Base-by-base conservation (phyloP, 92 coral and sea anemone genomes). In the Pocillopora grandis region DNA sequence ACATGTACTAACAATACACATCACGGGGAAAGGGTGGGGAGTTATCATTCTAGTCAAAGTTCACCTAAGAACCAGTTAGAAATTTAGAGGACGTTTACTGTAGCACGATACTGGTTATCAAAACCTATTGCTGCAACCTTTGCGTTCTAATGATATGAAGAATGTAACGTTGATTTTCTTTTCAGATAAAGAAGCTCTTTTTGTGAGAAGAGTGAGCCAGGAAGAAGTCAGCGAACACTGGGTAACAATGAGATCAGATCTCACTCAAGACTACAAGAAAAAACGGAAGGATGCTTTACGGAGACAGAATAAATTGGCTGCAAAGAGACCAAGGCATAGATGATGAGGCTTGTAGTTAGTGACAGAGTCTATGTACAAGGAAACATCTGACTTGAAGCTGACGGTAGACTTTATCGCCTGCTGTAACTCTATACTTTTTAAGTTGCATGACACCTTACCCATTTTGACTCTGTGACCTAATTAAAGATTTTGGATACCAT, bases 221-320 rank as follows among this genome's bases (percentile, higher is more conserved):
- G 98, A 96, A 27, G 87, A 88, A 58, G 90, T 96, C 56, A 89
- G 65, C 48, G 77, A 88, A 71, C 90, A 93, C 64, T 96, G 98
- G 98, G 90, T 89, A 72, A 65, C 83, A 14, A 91, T 89, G n/a
- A 90, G 98, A 60, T 87, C 89, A 23, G 90, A 92, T 58, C 98
- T 96, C 58, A 96, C 95, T 11, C 96, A 79, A 35, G 96, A 94
- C 84, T 96, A 94, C 86, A 96, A 96, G 83, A 87, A 84, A 79
- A 94, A 90, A 71, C 91, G 93, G 84, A 96, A 96, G 84, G 96
- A 94, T 66, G 96, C 98, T 11, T 37, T 90, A 48, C 86, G 94
- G 5, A 90, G 98, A 71, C 92, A 96, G 66, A 96, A 87, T 66
- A 96, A 92, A 81, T 85, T 94, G 65, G 94, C 94, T 56, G 86